Evolutionary conservation across 2,797 vertebrate genomes (phyloP).

Genomic region (Darevskia nairensis): DNA sequence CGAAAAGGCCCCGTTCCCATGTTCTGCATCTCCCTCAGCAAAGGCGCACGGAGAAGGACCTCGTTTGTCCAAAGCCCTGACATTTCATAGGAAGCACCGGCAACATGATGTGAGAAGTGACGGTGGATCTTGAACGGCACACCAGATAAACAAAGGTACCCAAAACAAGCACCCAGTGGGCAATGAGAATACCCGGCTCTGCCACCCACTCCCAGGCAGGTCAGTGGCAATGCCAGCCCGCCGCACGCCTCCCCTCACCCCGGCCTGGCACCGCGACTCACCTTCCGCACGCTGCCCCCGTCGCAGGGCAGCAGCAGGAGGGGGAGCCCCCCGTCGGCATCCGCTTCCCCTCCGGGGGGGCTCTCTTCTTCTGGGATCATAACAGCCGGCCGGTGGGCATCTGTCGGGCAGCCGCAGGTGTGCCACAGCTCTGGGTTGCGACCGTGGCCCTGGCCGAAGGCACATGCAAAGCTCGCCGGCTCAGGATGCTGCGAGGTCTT

Average conservation of each 20-base stretch:
- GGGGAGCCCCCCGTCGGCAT: neutral
- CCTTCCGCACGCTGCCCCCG: slow-evolving; percentile 69
- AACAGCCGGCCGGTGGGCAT: neutral
- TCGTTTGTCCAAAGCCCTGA: too few relatives aligned
- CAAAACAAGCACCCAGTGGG: too few relatives aligned
- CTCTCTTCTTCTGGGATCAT: slow-evolving; percentile 64
- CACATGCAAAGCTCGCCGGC: too few relatives aligned
- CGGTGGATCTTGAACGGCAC: neutral
- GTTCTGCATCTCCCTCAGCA: too few relatives aligned
- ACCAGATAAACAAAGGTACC: neutral
- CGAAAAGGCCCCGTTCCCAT: too few relatives aligned
- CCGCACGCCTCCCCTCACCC: neutral
- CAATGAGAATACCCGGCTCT: neutral
- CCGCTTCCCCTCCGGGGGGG: slow-evolving; percentile 1
- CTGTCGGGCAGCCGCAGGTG: neutral
- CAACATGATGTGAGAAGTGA: neutral
- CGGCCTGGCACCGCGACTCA: slow-evolving; percentile 8
- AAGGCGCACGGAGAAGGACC: too few relatives aligned
- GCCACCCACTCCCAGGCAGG: neutral
- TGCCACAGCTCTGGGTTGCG: neutral
- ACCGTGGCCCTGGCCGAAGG: too few relatives aligned
- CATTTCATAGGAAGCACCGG: too few relatives aligned
- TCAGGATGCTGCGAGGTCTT: neutral
- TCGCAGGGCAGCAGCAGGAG: slow-evolving; percentile 35
- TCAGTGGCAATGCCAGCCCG: rapidly evolving